Conservation (phyloP, 2,888 invertebrate species). For the Cerceris ruficornis region DNA sequence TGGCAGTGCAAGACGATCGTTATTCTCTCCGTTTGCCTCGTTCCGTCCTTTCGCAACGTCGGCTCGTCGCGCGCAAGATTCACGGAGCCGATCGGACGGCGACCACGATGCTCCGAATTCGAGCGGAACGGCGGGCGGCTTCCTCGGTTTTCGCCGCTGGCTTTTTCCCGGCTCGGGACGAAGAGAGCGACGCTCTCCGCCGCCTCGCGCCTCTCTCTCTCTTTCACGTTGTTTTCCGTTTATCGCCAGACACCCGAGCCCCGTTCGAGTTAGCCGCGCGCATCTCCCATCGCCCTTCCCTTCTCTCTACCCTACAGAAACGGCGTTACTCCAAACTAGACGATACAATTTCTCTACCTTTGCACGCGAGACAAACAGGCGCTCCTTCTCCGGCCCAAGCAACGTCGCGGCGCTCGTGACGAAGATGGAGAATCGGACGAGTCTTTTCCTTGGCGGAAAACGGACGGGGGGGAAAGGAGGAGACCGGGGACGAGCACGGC, state of each 20-base stretch:
- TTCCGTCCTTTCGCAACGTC: conserved; percentile 19
- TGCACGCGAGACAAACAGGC: conserved; percentile 49
- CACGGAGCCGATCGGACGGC: not conserved
- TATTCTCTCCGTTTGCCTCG: conserved; percentile 7
- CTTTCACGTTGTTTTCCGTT: no score
- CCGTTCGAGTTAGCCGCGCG: no score
- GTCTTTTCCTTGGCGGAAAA: conserved; percentile 9
- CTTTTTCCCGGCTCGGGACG: no score
- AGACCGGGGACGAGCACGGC: not conserved
- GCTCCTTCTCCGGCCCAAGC: conserved; percentile 42
- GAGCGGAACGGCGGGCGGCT: no score
- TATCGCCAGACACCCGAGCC: no score
- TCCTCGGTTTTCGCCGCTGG: not conserved
- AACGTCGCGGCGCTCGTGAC: conserved; percentile 41
- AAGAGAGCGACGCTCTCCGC: no score
- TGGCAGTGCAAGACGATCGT: conserved; percentile 57
- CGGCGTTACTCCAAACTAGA: conserved; percentile 58
- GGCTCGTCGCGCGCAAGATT: conserved; percentile 18
- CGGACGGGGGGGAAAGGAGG: conserved; percentile 12
- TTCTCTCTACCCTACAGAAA: conserved; percentile 50
- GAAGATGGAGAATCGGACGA: conserved; percentile 14
- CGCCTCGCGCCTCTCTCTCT: no score
- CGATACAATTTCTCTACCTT: conserved; percentile 56
- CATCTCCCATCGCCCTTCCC: conserved; percentile 19
- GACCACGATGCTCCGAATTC: conserved; percentile 27